These are phyloP conservation scores for Caradrina clavipalpis DNA, from an alignment of 2,888 invertebrate species.

Conservation along the genomic window DNA sequence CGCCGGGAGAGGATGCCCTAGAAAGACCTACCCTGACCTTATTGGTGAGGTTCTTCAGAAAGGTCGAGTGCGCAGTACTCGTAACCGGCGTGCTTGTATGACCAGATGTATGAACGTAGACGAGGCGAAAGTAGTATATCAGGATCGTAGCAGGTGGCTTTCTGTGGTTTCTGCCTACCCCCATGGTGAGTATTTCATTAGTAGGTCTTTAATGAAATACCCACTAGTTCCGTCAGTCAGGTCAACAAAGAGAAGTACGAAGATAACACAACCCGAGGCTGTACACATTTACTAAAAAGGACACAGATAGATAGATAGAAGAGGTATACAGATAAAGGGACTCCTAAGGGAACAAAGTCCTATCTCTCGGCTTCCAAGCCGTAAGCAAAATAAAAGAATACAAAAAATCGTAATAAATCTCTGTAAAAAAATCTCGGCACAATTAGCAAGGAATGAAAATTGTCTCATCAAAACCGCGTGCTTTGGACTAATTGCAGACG, in stretches of 20 bases:
- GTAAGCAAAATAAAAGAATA: constrained; percentile 25
- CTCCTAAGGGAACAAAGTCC: constrained; percentile 9
- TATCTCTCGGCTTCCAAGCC: constrained; percentile 2
- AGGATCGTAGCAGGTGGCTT: too few relatives aligned
- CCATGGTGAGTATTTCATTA: too few relatives aligned
- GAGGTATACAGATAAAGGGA: not conserved
- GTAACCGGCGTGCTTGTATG: too few relatives aligned
- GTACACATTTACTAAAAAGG: not conserved
- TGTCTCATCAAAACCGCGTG: constrained; percentile 62
- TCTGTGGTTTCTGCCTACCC: too few relatives aligned
- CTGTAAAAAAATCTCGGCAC: constrained; percentile 50
- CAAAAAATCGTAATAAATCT: constrained; percentile 50
- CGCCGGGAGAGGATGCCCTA: too few relatives aligned
- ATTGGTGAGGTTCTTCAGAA: too few relatives aligned
- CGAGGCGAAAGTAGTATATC: too few relatives aligned
- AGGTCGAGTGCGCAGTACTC: too few relatives aligned
- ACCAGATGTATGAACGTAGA: too few relatives aligned
- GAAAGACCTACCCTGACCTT: too few relatives aligned
- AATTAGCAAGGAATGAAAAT: constrained; percentile 65
- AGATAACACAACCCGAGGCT: not conserved
- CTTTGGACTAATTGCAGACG: constrained; percentile 69
- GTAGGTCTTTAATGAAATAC: too few relatives aligned
- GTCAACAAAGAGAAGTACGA: not conserved
- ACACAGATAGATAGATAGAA: not conserved
- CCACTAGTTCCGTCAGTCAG: not conserved